Base-by-base conservation (phyloP, 2,113 vertebrate genomes). In the Upupa epops region DNA sequence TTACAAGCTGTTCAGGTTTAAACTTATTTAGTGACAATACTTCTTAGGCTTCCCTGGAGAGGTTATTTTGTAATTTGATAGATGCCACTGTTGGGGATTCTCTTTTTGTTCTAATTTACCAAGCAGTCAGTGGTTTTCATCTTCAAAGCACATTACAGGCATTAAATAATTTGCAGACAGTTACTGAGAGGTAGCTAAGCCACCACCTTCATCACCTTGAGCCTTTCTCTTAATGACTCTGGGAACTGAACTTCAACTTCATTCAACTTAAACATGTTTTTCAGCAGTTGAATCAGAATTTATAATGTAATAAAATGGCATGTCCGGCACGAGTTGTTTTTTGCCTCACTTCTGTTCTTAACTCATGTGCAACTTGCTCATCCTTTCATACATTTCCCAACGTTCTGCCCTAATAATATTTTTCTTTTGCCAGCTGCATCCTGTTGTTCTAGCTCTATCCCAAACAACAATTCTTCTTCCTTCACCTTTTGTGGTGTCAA, bases 11-110 rank as follows among this genome's bases (percentile, higher is more conserved):
- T 78, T 89, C 71, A 70, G 34, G 94, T 94, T 92, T 83, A 85
- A 90, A 96, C 92, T 84, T 95, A 96, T 92, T 92, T 95, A 56
- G 71, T 90, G 89, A 92, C 82, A 92, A 52, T 76, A 52, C 42
- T 94, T 90, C 78, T 89, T 89, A 93, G n/a, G 25, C 89, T 89
- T 95, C 92, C 66, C 86, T 83, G 78, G 86, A 83, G 89, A 90
- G 48, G 21, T 76, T 77, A 91, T 93, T 94, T 94, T 85, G 52
- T 92, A 87, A 95, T 95, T 87, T 94, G 93, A 96, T 96, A 73
- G 78, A 89, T 52, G 52, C 55, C 37, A 73, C 71, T 66, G 64
- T 60, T 66, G 75, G 81, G 21, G 28, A 71, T 17, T 34, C 77
- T 70, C 88, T 84, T 77, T 84, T 60, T 25, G 56, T 88, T 93